phyloP scores from a whole-genome alignment of 2,113 vertebrate genomes.

The Ceyx margarethae region DNA sequence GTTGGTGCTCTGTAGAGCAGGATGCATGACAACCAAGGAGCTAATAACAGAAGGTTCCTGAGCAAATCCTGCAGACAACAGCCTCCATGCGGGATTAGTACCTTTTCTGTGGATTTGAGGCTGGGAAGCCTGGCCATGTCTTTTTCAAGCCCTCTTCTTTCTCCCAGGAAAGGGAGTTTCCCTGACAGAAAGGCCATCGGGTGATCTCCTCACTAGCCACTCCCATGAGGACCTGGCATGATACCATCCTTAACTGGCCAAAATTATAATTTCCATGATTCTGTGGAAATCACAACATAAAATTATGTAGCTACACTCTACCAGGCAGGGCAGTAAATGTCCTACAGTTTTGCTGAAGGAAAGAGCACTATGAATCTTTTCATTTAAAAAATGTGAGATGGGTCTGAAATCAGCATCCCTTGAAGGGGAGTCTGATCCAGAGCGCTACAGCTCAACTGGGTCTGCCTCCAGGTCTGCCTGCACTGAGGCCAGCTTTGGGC shows the following conservation, averaged over 20 bases:
- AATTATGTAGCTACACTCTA: not conserved
- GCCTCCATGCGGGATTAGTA: not conserved
- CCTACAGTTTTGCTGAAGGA: not conserved
- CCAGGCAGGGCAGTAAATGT: not conserved
- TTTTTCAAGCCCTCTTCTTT: not conserved
- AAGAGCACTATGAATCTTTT: not conserved
- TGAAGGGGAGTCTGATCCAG: not conserved
- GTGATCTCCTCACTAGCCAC: not conserved
- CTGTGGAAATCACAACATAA: not conserved
- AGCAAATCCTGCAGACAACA: not conserved
- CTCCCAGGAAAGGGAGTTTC: not conserved
- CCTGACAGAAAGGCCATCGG: rapidly evolving
- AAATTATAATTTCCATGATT: not conserved
- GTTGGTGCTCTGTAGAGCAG: not conserved
- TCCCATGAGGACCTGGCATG: rapidly evolving
- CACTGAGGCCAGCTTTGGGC: not conserved
- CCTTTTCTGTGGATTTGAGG: not conserved
- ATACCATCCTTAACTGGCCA: not conserved
- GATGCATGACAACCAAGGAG: not conserved
- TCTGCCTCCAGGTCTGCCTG: not conserved
- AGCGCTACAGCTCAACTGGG: not conserved
- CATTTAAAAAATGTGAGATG: not conserved
- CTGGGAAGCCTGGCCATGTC: rapidly evolving
- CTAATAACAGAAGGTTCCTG: not conserved
- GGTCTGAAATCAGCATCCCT: not conserved